Evolutionary conservation across 2,113 vertebrate genomes (phyloP).

Genomic region (Fregata magnificens): DNA sequence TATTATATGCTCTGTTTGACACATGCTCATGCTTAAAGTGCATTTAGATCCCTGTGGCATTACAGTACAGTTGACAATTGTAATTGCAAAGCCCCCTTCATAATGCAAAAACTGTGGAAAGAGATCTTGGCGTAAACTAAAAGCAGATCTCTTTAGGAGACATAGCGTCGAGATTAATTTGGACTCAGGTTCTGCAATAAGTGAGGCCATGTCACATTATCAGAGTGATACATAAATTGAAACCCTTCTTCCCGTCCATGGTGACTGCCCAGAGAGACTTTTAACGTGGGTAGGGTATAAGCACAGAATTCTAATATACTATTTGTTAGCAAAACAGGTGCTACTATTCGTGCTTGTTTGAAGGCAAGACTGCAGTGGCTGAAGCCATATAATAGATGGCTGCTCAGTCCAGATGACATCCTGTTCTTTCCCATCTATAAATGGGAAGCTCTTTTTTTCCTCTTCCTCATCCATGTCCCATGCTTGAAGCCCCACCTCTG

Average conservation of each 20-base stretch:
- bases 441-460: not conserved
- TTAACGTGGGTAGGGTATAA: not conserved
- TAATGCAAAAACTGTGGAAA: not conserved
- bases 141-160: not conserved
- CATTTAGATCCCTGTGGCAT: not conserved
- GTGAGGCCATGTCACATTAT: not conserved
- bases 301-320: not conserved
- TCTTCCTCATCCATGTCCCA: not conserved
- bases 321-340: not conserved
- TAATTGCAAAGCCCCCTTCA: conserved; percentile 1
- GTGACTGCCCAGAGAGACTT: not conserved
- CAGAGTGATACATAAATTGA: not conserved
- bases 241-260: not conserved
- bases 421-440: not conserved
- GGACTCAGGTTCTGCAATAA: not conserved
- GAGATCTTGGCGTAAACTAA: not conserved
- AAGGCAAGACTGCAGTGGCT: not conserved
- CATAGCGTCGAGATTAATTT: not conserved
- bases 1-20: conserved; percentile 6
- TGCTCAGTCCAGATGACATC: not conserved
- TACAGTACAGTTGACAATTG: not conserved
- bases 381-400: not conserved
- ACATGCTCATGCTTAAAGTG: conserved; percentile 4
- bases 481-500: not conserved
- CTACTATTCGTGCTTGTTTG: not conserved